Conservation (phyloP, 2,113 vertebrate species). For the Muscicapa adusta region DNA sequence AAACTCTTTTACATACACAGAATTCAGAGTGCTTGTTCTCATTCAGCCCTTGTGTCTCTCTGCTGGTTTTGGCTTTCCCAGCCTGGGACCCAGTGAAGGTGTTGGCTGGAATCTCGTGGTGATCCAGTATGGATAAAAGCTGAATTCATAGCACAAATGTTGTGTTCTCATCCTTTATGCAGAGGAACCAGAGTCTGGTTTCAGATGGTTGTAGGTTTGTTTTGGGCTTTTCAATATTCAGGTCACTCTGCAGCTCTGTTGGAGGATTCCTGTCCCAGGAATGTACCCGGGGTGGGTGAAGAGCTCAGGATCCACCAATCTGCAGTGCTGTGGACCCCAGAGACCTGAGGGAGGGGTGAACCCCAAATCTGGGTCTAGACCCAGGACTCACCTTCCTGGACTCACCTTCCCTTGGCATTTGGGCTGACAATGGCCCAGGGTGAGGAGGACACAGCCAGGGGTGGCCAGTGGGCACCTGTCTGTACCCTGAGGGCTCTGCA, state of each 20-base stretch:
- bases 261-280: not conserved
- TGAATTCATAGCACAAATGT: not conserved
- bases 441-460: not conserved
- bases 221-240: not conserved
- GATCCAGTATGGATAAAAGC: not conserved
- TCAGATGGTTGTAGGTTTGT: not conserved
- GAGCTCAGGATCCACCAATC: not conserved
- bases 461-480: not conserved
- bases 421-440: fast-evolving
- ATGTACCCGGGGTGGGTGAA: fast-evolving
- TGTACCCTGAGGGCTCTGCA: not conserved
- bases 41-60: not conserved
- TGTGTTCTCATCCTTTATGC: not conserved
- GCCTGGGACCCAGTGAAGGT: not conserved
- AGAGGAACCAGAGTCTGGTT: not conserved
- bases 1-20: not conserved
- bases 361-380: fast-evolving
- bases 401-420: not conserved
- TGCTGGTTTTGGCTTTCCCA: not conserved
- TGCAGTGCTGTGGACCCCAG: not conserved
- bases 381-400: not conserved
- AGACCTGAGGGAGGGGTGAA: not conserved
- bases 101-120: not conserved
- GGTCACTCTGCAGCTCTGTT: not conserved
- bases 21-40: not conserved